phyloP scores from a whole-genome alignment of 92 coral and sea anemone genomes.

The Pocillopora meandrina region DNA sequence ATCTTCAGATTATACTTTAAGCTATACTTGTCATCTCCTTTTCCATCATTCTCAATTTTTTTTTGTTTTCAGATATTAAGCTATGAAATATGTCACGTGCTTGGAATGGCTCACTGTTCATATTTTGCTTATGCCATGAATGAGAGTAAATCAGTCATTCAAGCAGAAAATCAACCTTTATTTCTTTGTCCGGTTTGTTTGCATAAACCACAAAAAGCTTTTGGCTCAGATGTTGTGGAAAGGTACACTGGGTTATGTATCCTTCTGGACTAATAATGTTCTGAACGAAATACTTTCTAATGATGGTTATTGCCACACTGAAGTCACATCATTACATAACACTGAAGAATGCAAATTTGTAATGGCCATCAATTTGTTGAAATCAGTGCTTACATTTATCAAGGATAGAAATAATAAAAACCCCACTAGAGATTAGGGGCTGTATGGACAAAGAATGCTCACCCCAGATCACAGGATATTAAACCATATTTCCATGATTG shows the following conservation, averaged over 20 bases:
- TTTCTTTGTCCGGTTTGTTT: conserved; percentile 91
- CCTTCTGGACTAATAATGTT: conserved; percentile 54
- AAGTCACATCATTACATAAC: too few species aligned
- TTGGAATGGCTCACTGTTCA: conserved; percentile 90
- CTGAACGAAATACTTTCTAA: too few species aligned
- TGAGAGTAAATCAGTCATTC: conserved; percentile 74
- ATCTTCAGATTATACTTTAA: neutral
- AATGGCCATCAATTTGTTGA: too few species aligned
- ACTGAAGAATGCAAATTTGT: too few species aligned
- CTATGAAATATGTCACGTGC: conserved; percentile 87
- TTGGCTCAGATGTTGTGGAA: conserved; percentile 62
- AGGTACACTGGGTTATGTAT: conserved; percentile 57
- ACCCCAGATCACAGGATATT: too few species aligned
- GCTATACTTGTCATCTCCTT: neutral
- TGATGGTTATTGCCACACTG: too few species aligned
- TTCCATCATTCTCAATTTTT: neutral
- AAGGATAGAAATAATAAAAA: too few species aligned
- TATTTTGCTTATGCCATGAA: conserved; percentile 94
- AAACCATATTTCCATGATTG: too few species aligned
- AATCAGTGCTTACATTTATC: too few species aligned
- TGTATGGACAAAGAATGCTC: too few species aligned
- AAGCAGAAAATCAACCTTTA: conserved; percentile 90
- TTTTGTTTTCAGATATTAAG: conserved; percentile 66
- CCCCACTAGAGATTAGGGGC: too few species aligned
- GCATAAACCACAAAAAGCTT: conserved; percentile 81